These are phyloP conservation scores for Phoebastria nigripes DNA, from an alignment of 2,797 vertebrate genomes.

Conservation along the genomic window DNA sequence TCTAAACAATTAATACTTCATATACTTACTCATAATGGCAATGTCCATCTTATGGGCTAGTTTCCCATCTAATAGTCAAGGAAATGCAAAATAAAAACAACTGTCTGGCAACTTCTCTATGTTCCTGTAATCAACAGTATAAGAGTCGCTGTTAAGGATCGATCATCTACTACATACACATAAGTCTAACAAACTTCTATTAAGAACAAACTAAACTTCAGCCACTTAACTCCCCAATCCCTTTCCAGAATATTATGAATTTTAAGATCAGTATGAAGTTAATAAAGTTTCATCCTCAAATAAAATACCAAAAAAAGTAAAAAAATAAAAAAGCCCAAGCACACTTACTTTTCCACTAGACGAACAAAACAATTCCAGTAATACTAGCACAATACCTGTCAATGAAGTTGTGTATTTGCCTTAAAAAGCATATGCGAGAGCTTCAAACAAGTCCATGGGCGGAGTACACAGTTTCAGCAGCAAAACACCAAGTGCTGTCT, in stretches of 20 bases:
- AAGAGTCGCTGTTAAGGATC: constrained; percentile 23
- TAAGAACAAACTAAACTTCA: background rate
- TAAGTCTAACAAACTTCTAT: background rate
- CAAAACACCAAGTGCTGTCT: background rate
- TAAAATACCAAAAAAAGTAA: background rate
- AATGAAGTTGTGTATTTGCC: background rate
- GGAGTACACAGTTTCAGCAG: background rate
- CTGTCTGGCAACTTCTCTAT: constrained; percentile 43
- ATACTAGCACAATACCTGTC: background rate
- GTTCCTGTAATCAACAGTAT: constrained; percentile 46
- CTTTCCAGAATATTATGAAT: background rate
- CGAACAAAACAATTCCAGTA: background rate
- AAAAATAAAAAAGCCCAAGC: background rate
- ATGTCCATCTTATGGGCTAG: constrained; percentile 58
- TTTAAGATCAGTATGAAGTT: background rate
- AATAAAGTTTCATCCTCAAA: background rate
- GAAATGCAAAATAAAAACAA: constrained; percentile 63
- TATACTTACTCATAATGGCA: constrained; percentile 61
- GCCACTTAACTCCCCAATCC: background rate
- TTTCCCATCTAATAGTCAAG: constrained; percentile 51
- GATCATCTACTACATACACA: background rate
- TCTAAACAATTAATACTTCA: background rate
- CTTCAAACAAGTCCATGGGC: background rate
- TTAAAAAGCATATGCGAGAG: background rate
- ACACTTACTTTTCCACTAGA: constrained; percentile 20